A percentile compares a stretch with the other conserved stretches of the same genome.
phyloP scores from a whole-genome alignment of 23 tunicate genomes.

The Ascidia mentula region DNA sequence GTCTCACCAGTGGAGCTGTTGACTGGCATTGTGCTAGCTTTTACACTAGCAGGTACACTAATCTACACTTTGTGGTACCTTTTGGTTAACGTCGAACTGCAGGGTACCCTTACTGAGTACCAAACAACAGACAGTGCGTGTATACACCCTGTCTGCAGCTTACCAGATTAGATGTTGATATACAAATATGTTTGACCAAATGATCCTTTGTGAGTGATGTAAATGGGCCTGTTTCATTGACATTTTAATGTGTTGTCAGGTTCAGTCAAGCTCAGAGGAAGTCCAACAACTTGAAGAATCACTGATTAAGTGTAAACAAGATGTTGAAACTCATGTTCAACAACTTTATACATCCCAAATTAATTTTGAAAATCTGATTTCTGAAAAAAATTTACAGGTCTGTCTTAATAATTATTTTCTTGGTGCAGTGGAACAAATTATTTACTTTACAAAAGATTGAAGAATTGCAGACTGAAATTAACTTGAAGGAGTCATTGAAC shows the following conservation, averaged over 20 bases:
- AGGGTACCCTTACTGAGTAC: no score
- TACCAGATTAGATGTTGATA: no score
- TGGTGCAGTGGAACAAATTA: not conserved
- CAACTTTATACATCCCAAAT: constrained; percentile 46
- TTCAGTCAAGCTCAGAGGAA: constrained; percentile 32
- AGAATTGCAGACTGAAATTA: constrained; percentile 46
- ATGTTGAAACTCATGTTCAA: constrained; percentile 33
- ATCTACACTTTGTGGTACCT: no score
- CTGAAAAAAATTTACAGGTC: constrained; percentile 53
- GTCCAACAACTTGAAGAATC: constrained; percentile 44
- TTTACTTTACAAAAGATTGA: constrained; percentile 27
- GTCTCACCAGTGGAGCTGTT: no score
- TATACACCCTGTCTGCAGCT: no score
- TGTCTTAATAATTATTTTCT: not conserved
- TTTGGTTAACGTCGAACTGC: no score
- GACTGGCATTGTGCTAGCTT: no score
- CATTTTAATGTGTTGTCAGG: not conserved
- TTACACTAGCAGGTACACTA: no score
- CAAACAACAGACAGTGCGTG: no score
- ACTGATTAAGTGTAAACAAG: constrained; percentile 50
- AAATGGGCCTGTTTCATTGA: no score
- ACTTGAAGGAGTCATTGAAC: constrained; percentile 29
- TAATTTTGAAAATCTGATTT: constrained; percentile 49
- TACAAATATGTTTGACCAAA: no score
- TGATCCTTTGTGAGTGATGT: no score